Percentiles rank a stretch among this genome's conserved stretches.
Evolutionary conservation across 92 coral and sea anemone species (phyloP).

Genomic region (Porites cylindrica): DNA sequence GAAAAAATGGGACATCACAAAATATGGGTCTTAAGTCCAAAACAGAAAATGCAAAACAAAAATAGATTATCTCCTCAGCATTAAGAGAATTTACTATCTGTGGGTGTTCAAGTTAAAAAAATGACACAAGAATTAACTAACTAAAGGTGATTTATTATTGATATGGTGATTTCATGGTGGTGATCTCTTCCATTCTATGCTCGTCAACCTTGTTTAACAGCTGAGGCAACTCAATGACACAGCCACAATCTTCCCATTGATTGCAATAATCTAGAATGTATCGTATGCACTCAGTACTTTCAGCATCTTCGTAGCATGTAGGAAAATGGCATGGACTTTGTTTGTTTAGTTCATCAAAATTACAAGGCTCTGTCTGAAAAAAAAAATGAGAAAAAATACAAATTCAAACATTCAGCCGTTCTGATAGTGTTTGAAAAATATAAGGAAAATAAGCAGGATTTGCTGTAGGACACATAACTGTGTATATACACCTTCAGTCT

Average conservation of each 20-base stretch:
- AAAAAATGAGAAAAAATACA: background rate
- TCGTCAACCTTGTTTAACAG: constrained; percentile 55
- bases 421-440: background rate
- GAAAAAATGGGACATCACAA: too few species aligned
- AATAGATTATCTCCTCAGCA: too few species aligned
- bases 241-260: constrained; percentile 68
- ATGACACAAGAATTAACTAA: background rate
- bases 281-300: constrained; percentile 43
- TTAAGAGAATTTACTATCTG: too few species aligned
- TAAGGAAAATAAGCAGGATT: too few species aligned
- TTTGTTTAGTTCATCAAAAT: constrained; percentile 42
- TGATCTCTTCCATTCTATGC: constrained; percentile 6
- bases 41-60: too few species aligned
- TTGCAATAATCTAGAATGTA: constrained; percentile 59
- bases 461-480: too few species aligned
- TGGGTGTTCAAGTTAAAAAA: background rate
- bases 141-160: background rate
- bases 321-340: constrained; percentile 60
- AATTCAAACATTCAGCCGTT: background rate
- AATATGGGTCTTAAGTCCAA: too few species aligned
- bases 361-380: constrained; percentile 40
- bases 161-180: constrained; percentile 9
- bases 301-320: constrained; percentile 46
- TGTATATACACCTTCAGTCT: too few species aligned
- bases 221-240: constrained; percentile 65